These are phyloP conservation scores for Eriosoma lanigerum DNA, from an alignment of 1,140 invertebrate species.

Conservation along the genomic window DNA sequence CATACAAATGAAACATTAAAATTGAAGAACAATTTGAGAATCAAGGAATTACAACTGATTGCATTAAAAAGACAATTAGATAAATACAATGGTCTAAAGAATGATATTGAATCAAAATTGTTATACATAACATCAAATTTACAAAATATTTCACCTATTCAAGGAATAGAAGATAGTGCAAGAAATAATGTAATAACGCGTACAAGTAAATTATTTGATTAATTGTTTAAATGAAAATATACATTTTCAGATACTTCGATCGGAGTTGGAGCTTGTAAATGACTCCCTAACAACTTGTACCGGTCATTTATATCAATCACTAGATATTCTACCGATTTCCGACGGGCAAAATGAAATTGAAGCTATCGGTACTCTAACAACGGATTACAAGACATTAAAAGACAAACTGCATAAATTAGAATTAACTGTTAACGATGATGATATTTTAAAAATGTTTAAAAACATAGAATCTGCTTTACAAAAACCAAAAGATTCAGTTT, in stretches of 20 bases:
- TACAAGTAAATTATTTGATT: neutral
- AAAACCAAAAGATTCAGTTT: constrained; percentile 24
- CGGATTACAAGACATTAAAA: neutral
- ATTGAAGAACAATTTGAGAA: constrained; percentile 12
- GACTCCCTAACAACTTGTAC: neutral
- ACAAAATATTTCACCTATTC: neutral
- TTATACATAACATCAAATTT: neutral
- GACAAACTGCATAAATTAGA: neutral
- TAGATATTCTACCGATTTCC: neutral
- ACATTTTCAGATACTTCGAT: constrained; percentile 1
- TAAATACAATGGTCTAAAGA: neutral
- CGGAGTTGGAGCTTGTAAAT: neutral
- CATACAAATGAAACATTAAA: constrained; percentile 1
- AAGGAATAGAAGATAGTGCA: neutral
- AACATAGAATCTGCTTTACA: neutral
- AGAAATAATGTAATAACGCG: neutral
- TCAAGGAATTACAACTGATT: neutral
- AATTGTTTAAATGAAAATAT: neutral
- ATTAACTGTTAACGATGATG: neutral
- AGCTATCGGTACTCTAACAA: neutral
- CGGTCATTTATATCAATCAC: neutral
- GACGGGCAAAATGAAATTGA: constrained; percentile 10
- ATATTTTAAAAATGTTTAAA: constrained; percentile 5
- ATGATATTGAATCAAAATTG: neutral
- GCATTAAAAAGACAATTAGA: constrained; percentile 24